Evolutionary conservation across 2,797 vertebrate species (phyloP), one percentile per base, ranked within the genome.

Genomic region (Galago senegalensis): DNA sequence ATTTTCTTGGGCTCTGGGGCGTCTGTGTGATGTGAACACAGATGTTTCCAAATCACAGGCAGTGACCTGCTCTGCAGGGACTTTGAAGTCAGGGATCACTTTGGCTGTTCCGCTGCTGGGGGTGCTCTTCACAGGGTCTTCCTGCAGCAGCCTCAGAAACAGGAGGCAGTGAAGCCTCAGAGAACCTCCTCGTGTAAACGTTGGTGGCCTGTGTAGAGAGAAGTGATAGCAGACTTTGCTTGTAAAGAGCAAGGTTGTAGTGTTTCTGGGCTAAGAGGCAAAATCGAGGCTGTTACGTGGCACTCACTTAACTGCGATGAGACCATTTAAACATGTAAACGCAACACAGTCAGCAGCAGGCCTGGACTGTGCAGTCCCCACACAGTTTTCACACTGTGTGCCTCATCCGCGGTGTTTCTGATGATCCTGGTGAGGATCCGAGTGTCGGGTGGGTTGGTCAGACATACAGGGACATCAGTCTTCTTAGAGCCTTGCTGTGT

Each of bases 391-490:
- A 40, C 2, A n/a, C 72, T 73, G 49, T 58, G 37, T 88, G 37
- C 23, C 18, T 31, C 3, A 31, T 87, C 17, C 85, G 20, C 2
- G 6, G 85, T n/a, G 27, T 69, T 96, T 84, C 94, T 75, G 82
- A 75, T 72, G 80, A 77, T 75, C 75, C 56, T 92, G 60, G 37
- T 20, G 58, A 93, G 16, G 6, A 20, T 73, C n/a, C 16, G 49
- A 92, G 67, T 79, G 80, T 46, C 89, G 84, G 29, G 12, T 87
- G 95, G 70, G 17, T 87, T 95, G 79, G 14, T 94, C 53, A 91
- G 63, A 56, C 56, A 73, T n/a, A 60, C 8, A 80, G 34, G 34
- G 16, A 58, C 2, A 60, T 16, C 2, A 61, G 0, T 65, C 34
- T 89, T 87, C 60, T 82, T 60, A 87, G n/a, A 88, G 14, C 12